Evolutionary conservation across 2,888 invertebrate genomes (phyloP).

Genomic region (Trachelus iudaicus): DNA sequence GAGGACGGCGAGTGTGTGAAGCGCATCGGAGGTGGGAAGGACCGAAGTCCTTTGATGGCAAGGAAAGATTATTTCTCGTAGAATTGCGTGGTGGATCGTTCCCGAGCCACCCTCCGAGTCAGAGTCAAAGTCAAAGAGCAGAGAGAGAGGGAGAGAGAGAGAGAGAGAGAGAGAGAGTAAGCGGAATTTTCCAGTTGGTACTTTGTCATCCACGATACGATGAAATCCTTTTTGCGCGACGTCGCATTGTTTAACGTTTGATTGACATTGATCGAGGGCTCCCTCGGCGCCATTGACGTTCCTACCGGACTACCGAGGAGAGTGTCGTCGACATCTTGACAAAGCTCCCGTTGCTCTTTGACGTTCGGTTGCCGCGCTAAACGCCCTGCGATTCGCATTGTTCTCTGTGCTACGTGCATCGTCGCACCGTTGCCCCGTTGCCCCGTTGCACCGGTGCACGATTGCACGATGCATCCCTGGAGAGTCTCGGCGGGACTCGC

Average conservation of each 20-base stretch:
- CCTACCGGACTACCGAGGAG: slow-evolving; percentile 16
- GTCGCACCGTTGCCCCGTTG: too few species aligned
- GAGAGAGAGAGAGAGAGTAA: slow-evolving; percentile 17
- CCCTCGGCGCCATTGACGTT: slow-evolving; percentile 29
- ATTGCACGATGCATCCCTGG: slow-evolving; percentile 54
- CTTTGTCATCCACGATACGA: slow-evolving; percentile 20
- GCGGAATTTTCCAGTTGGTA: neutral
- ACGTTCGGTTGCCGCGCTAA: slow-evolving; percentile 14
- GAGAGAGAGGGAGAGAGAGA: slow-evolving; percentile 22
- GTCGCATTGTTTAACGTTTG: slow-evolving; percentile 62
- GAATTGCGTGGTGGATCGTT: slow-evolving; percentile 10
- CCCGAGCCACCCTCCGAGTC: slow-evolving; percentile 24
- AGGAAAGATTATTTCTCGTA: neutral
- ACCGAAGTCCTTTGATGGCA: slow-evolving; percentile 4
- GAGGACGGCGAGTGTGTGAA: slow-evolving; percentile 25
- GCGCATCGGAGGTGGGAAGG: slow-evolving; percentile 4
- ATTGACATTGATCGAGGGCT: slow-evolving; percentile 61
- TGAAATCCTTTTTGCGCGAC: slow-evolving; percentile 45
- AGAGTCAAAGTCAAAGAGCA: slow-evolving; percentile 8
- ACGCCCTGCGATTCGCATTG: too few species aligned
- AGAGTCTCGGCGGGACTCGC: slow-evolving; percentile 45
- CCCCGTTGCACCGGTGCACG: too few species aligned
- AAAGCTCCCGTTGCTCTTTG: slow-evolving; percentile 28
- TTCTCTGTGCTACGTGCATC: too few species aligned
- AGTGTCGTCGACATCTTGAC: slow-evolving; percentile 30